These are phyloP conservation scores for Pectinophora gossypiella DNA, from an alignment of 1,140 invertebrate species.

Conservation along the genomic window DNA sequence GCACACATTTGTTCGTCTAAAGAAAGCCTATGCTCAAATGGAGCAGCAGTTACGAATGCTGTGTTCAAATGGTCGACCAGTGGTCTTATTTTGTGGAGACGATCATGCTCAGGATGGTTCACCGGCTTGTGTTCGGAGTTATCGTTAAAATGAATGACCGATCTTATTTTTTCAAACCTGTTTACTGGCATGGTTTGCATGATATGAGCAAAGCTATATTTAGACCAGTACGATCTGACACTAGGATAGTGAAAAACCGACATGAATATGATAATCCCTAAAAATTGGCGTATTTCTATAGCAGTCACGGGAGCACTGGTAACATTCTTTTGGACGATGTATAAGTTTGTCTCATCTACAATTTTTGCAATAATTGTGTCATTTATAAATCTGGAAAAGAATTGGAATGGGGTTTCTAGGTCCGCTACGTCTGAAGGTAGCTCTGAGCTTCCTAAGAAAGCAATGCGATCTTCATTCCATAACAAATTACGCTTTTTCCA, in stretches of 20 bases:
- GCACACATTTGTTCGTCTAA: conserved; percentile 45
- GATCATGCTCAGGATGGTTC: conserved; percentile 29
- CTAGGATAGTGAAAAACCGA: conserved; percentile 24
- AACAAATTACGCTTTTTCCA: too few species aligned
- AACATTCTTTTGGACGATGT: background rate
- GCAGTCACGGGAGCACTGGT: background rate
- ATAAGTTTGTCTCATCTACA: background rate
- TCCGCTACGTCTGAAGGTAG: background rate
- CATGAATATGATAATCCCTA: conserved; percentile 20
- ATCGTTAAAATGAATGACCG: conserved; percentile 30
- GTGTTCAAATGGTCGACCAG: conserved; percentile 31
- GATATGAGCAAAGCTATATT: conserved; percentile 27
- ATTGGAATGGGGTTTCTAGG: background rate
- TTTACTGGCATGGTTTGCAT: conserved; percentile 27
- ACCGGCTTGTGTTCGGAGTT: conserved; percentile 23
- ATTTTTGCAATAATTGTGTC: background rate
- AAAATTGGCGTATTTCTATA: background rate
- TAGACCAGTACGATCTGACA: conserved; percentile 27
- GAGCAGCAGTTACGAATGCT: conserved; percentile 29
- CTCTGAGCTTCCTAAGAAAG: background rate
- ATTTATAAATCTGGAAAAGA: background rate
- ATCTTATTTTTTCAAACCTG: conserved; percentile 29
- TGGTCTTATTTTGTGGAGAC: conserved; percentile 33
- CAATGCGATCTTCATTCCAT: too few species aligned
- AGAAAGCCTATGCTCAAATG: conserved; percentile 34